Evolutionary conservation across 2,888 invertebrate species (phyloP).

Genomic region (Lepidochrysops patricia): DNA sequence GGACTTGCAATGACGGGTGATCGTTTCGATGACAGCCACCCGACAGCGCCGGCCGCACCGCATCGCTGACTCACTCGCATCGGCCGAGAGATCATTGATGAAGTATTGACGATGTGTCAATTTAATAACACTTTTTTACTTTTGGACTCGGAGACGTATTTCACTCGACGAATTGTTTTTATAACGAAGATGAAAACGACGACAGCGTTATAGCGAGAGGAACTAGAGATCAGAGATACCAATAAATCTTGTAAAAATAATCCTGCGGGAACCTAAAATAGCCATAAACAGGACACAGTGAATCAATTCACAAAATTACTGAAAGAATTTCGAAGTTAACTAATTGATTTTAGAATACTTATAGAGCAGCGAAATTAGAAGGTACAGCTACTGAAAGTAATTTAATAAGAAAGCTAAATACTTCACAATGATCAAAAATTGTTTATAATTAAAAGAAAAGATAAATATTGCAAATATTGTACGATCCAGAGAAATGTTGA

Average conservation of each 20-base stretch:
- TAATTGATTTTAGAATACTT: too few species aligned
- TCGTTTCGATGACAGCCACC: conserved; percentile 66
- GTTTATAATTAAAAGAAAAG: too few species aligned
- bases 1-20: conserved; percentile 71
- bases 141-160: conserved; percentile 1
- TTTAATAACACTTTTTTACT: conserved; percentile 14
- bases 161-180: conserved; percentile 1
- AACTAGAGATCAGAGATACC: background rate
- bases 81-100: conserved; percentile 39
- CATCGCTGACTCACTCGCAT: conserved; percentile 57
- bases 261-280: background rate
- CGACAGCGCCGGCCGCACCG: conserved; percentile 56
- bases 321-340: too few species aligned
- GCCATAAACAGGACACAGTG: background rate
- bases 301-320: too few species aligned
- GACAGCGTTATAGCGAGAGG: background rate
- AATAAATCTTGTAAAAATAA: background rate
- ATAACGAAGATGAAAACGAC: conserved; percentile 3
- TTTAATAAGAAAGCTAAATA: too few species aligned
- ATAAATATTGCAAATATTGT: too few species aligned
- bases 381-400: too few species aligned
- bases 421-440: too few species aligned
- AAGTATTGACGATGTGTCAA: conserved; percentile 26
- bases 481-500: too few species aligned
- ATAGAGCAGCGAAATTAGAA: too few species aligned